These are phyloP conservation scores for Bolinopsis microptera DNA, from an alignment of 37 sponge, comb jelly and placozoan species.

Conservation along the genomic window DNA sequence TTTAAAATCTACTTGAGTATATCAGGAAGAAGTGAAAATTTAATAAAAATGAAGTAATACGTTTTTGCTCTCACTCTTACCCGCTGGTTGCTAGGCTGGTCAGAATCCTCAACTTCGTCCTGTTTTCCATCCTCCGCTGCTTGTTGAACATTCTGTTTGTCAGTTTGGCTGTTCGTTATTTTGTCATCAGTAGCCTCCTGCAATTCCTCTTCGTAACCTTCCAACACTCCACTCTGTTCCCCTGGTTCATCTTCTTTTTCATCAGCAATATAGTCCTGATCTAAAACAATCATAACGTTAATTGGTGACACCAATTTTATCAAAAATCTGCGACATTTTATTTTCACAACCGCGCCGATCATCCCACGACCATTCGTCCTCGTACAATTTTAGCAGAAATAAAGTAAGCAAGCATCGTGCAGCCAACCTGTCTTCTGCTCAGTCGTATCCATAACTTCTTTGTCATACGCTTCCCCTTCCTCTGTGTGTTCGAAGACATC, in stretches of 20 bases:
- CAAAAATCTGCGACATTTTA: too few species aligned
- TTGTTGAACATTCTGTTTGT: background rate
- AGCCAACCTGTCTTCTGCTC: too few species aligned
- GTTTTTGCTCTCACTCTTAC: background rate
- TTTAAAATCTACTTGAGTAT: too few species aligned
- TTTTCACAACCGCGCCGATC: too few species aligned
- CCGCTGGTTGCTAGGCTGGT: background rate
- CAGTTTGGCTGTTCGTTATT: background rate
- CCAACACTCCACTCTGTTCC: background rate
- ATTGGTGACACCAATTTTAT: too few species aligned
- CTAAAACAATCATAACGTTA: too few species aligned
- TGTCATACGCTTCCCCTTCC: slow-evolving; percentile 18
- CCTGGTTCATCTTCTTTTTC: background rate
- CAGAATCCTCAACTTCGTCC: slow-evolving; percentile 48
- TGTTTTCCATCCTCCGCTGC: slow-evolving; percentile 5
- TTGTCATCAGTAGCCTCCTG: background rate
- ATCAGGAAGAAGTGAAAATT: too few species aligned
- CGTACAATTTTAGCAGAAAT: too few species aligned
- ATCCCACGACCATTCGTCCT: too few species aligned
- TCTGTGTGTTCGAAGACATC: slow-evolving; percentile 19
- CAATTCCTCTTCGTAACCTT: background rate
- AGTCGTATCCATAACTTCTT: slow-evolving; percentile 4
- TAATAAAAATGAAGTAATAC: too few species aligned
- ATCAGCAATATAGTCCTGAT: background rate
- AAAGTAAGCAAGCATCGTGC: background rate